Percentiles rank a stretch among this genome's conserved stretches.
Conservation (phyloP, 2,888 invertebrate genomes). For the Aricia artaxerxes region DNA sequence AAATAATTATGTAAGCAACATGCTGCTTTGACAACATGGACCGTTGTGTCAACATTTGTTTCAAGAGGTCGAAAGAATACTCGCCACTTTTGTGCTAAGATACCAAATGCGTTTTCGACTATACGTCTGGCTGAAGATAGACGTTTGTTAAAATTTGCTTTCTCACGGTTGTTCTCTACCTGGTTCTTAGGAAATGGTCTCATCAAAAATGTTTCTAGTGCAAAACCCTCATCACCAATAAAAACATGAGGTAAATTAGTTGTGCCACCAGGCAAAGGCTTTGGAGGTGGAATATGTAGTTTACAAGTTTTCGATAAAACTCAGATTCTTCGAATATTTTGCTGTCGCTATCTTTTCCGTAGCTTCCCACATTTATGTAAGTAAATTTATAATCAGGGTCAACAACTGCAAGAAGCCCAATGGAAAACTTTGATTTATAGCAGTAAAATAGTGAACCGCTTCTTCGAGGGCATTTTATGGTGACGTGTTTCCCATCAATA, state of each 20-base stretch:
- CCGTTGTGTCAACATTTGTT: slow-evolving; percentile 38
- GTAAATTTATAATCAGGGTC: slow-evolving; percentile 42
- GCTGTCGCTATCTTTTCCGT: slow-evolving; percentile 31
- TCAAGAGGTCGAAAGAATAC: slow-evolving; percentile 33
- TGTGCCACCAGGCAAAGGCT: not conserved
- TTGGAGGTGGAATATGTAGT: slow-evolving; percentile 24
- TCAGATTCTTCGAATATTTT: slow-evolving; percentile 33
- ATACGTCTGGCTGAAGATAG: slow-evolving; percentile 31
- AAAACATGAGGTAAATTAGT: slow-evolving; percentile 24
- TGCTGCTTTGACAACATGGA: slow-evolving; percentile 39
- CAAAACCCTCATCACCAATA: slow-evolving; percentile 29
- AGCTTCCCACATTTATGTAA: slow-evolving; percentile 39
- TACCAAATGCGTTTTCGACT: not conserved
- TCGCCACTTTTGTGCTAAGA: slow-evolving; percentile 32
- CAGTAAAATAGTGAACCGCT: slow-evolving; percentile 41
- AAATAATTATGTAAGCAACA: slow-evolving; percentile 39
- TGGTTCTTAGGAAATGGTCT: slow-evolving; percentile 31
- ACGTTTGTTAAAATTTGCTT: slow-evolving; percentile 26
- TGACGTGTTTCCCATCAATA: slow-evolving; percentile 39
- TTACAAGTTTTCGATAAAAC: slow-evolving; percentile 32
- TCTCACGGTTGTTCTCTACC: slow-evolving; percentile 20
- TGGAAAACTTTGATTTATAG: slow-evolving; percentile 40
- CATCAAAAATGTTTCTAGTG: slow-evolving; percentile 27
- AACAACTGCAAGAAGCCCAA: slow-evolving; percentile 41
- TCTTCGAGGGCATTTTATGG: slow-evolving; percentile 36